phyloP scores from a whole-genome alignment of 2,113 vertebrate genomes.

The Coturnix japonica region DNA sequence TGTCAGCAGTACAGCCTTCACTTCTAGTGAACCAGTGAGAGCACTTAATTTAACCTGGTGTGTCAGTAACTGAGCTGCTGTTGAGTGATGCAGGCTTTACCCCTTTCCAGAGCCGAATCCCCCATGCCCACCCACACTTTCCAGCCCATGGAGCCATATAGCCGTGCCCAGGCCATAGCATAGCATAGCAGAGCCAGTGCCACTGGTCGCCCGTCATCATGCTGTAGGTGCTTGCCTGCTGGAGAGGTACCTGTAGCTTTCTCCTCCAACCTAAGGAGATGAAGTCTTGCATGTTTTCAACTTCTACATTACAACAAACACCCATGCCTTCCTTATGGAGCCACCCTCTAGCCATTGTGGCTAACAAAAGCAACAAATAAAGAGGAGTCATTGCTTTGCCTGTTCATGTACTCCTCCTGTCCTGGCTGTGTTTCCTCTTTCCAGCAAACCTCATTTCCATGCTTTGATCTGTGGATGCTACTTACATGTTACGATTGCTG shows the following conservation, averaged over 20 bases:
- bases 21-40: not conserved
- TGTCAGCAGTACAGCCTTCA: not conserved
- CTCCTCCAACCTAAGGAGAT: not conserved
- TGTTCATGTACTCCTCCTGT: not conserved
- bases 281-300: not conserved
- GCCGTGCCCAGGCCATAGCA: not conserved
- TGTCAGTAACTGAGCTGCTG: not conserved
- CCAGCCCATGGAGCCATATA: not conserved
- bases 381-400: not conserved
- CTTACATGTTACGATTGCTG: not conserved
- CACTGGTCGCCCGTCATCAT: fast-evolving
- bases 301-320: not conserved
- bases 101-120: not conserved
- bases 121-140: fast-evolving
- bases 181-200: not conserved
- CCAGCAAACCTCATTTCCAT: not conserved
- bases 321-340: not conserved
- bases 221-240: fast-evolving
- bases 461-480: not conserved
- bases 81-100: not conserved
- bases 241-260: not conserved
- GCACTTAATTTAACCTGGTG: not conserved
- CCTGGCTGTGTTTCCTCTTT: not conserved
- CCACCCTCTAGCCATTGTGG: not conserved
- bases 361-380: not conserved